These are phyloP conservation scores for Drosophila sulfurigaster DNA, from an alignment of 1,140 invertebrate genomes.

Conservation along the genomic window DNA sequence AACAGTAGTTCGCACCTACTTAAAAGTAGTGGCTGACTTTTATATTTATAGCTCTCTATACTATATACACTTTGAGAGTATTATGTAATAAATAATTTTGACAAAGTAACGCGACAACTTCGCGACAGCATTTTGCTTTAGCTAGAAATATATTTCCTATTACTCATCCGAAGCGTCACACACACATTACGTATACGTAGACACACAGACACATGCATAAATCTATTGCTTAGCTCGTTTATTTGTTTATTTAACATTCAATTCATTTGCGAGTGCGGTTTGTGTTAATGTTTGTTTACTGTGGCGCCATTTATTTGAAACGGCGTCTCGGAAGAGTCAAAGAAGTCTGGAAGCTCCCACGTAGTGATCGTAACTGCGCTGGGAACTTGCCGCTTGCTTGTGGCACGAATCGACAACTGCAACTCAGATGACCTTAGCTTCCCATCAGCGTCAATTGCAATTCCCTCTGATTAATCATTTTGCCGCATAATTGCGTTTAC, in stretches of 20 bases:
- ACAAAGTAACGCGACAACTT: constrained; percentile 34
- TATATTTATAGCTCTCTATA: background rate
- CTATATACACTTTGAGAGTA: background rate
- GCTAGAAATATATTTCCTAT: constrained; percentile 15
- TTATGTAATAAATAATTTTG: background rate
- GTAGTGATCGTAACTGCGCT: background rate
- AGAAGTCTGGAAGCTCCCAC: constrained; percentile 14
- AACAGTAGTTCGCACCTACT: background rate
- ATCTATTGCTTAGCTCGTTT: constrained; percentile 7
- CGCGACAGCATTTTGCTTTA: background rate
- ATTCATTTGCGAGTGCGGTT: constrained; percentile 33
- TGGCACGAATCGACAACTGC: constrained; percentile 19
- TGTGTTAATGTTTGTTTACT: constrained; percentile 41
- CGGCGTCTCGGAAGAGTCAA: background rate
- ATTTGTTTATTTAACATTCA: constrained; percentile 29
- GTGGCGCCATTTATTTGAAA: constrained; percentile 37
- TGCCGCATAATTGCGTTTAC: constrained; percentile 23
- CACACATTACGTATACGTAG: background rate
- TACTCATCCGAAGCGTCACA: constrained; percentile 16
- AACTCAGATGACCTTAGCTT: constrained; percentile 29
- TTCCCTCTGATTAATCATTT: constrained; percentile 28
- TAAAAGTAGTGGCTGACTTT: background rate
- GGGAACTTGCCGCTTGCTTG: constrained; percentile 6
- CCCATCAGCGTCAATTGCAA: constrained; percentile 19
- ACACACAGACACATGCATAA: constrained; percentile 1